Conservation (phyloP, 2,797 vertebrate species). For the Pachyuromys duprasi region DNA sequence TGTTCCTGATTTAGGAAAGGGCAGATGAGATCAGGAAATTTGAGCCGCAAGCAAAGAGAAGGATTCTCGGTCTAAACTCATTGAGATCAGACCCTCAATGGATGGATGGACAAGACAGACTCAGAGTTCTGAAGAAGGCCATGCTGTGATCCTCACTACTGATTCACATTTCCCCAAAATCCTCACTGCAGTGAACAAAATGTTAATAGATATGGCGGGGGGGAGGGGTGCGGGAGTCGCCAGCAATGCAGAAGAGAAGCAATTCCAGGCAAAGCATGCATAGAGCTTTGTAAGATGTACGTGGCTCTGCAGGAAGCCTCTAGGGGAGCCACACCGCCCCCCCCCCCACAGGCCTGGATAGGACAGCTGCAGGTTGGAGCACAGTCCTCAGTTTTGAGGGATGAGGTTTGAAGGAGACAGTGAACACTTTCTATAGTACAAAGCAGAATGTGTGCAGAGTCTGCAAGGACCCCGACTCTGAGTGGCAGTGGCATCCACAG, state of each 20-base stretch:
- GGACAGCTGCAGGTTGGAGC: neutral
- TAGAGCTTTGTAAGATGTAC: neutral
- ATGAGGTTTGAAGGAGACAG: neutral
- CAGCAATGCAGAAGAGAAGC: neutral
- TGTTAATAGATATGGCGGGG: neutral
- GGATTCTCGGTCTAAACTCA: neutral
- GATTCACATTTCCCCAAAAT: neutral
- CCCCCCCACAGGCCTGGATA: neutral
- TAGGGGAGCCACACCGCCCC: too few species aligned
- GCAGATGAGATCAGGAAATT: neutral
- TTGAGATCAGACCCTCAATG: neutral
- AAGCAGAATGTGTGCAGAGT: neutral
- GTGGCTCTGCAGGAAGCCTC: neutral
- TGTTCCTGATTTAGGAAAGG: neutral
- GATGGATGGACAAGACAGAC: neutral
- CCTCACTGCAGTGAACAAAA: neutral
- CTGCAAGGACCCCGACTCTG: neutral
- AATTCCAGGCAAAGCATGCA: neutral
- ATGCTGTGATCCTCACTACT: neutral
- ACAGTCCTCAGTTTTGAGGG: neutral
- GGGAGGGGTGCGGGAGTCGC: neutral
- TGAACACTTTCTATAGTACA: neutral
- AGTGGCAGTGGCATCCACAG: neutral
- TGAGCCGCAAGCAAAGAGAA: slow-evolving; percentile 36
- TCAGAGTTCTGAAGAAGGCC: slow-evolving; percentile 35